A percentile compares a stretch with the other conserved stretches of the same genome.
phyloP scores from a whole-genome alignment of 2,797 vertebrate genomes.

The Synaphobranchus kaupii region DNA sequence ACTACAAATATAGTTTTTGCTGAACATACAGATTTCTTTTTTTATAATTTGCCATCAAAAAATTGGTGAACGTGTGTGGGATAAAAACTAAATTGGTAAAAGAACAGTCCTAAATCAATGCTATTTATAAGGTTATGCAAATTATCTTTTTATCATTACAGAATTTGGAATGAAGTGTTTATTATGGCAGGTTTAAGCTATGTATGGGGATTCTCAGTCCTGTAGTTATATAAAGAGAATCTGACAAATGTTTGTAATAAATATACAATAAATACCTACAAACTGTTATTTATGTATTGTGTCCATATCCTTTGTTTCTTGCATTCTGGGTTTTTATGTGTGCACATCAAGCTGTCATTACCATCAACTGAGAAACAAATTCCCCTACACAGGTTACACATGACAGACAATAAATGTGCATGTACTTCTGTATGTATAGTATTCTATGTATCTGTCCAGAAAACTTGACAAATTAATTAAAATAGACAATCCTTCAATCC shows the following conservation, averaged over 20 bases:
- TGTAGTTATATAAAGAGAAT: background rate
- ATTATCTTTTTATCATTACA: background rate
- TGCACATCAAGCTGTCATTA: background rate
- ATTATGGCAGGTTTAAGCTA: no score
- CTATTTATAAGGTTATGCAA: background rate
- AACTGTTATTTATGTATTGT: background rate
- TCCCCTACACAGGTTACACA: background rate
- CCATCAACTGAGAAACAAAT: background rate
- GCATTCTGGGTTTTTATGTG: background rate
- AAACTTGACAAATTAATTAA: background rate
- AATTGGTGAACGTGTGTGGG: background rate
- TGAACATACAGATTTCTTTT: background rate
- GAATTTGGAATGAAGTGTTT: background rate
- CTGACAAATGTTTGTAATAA: background rate
- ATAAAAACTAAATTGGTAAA: background rate
- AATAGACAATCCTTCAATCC: background rate
- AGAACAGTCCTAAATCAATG: background rate
- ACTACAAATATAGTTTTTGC: background rate
- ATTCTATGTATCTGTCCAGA: background rate
- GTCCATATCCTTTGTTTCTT: background rate
- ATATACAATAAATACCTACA: background rate
- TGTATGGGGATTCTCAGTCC: background rate
- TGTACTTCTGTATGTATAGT: background rate
- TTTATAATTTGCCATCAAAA: background rate
- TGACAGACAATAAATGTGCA: background rate